Percentiles rank a stretch among this genome's conserved stretches.
Conservation (phyloP, 1,140 invertebrate genomes). For the Cyclina sinensis region DNA sequence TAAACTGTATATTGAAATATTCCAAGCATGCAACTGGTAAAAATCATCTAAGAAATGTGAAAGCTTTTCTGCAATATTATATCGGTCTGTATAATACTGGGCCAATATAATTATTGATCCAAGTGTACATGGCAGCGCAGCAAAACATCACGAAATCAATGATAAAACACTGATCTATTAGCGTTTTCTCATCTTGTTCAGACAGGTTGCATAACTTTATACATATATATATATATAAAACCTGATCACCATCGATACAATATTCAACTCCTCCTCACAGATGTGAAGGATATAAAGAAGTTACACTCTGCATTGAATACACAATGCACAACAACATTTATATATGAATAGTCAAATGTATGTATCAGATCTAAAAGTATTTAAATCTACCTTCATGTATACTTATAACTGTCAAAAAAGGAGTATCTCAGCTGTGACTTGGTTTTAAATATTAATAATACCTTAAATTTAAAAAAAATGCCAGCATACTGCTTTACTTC, state of each 20-base stretch:
- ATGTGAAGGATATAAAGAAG: no score
- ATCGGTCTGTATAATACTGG: constrained; percentile 21
- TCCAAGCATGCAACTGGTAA: constrained; percentile 25
- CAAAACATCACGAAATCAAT: constrained; percentile 32
- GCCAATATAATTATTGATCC: constrained; percentile 36
- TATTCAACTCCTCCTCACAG: not conserved
- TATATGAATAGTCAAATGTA: no score
- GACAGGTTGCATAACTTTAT: constrained; percentile 1
- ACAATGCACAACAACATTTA: no score
- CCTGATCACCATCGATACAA: not conserved
- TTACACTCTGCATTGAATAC: no score
- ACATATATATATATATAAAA: not conserved
- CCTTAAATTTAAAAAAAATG: no score
- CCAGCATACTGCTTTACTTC: no score
- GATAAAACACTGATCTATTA: constrained; percentile 35
- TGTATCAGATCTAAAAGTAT: no score
- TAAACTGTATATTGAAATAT: not conserved
- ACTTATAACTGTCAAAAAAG: no score
- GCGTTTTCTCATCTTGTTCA: constrained; percentile 2
- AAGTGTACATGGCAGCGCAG: not conserved
- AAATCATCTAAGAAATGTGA: constrained; percentile 12
- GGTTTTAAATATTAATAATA: no score
- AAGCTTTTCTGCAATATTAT: constrained; percentile 12
- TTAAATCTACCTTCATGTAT: no score
- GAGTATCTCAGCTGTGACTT: no score